Evolutionary conservation across 2,888 invertebrate genomes (phyloP), one percentile per base, ranked within the genome.

Genomic region (Anorthoa munda): DNA sequence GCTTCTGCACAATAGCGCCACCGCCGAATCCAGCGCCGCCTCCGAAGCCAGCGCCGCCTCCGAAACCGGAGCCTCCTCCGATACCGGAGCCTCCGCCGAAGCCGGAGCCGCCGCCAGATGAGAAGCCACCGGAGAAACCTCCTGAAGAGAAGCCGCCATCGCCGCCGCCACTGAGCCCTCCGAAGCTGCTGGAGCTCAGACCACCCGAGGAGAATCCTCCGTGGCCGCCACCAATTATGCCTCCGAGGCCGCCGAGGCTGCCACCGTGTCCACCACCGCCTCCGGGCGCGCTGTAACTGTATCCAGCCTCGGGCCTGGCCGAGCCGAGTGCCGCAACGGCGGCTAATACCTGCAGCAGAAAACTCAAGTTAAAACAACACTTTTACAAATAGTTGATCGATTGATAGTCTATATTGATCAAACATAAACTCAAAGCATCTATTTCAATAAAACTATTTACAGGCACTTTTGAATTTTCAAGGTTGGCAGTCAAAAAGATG

Each of bases 1-100:
- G 98, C 90, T 98, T 98, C 93, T 98, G 98, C 88, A 98, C 97
- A 70, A 98, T 97, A 87, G 98, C 94, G 39, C 39, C 39, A 9
- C 39, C 39, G 39, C 39, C 39, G 39, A 39, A 39, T 0, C 39
- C 39, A 39, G 39, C 39, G 39, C 39, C 39, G 39, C 39, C 39
- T 9, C 39, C 39, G 39, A 39, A 39, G 9, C 39, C 39, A 9
- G 39, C 7, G 39, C 39, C 39, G 39, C 39, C 39, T 39, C 39
- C 39, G 9, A 39, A 39, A 39, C 39, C 39, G 9, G 39, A 39
- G 39, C 39, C 39, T 39, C 39, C 39, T 39, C 39, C 39, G 39
- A 39, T 39, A 39, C 39, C 39, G 9, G 39, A 39, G 39, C 39
- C 39, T 39, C 39, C 39, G 39, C 39, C 39, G 9, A 39, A 39